phyloP scores from a whole-genome alignment of 2,888 invertebrate genomes.

The Metalampra italica region DNA sequence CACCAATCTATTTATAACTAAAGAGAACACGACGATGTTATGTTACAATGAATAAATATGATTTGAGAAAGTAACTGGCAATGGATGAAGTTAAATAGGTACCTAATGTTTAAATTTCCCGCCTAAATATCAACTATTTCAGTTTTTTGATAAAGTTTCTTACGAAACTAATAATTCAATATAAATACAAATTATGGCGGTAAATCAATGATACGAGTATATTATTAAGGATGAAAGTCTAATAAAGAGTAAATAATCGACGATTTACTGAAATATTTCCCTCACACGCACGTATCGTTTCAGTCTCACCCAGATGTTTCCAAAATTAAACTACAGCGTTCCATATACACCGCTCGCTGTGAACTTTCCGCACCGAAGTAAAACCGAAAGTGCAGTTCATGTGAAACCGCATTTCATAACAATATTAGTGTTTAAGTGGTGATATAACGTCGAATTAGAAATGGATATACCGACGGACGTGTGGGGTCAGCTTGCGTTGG shows the following conservation, averaged over 20 bases:
- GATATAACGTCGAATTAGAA: conserved; percentile 9
- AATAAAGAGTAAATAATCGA: conserved; percentile 20
- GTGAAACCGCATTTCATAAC: conserved; percentile 27
- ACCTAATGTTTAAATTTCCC: background rate
- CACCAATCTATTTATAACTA: background rate
- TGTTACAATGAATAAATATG: background rate
- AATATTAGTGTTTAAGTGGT: conserved; percentile 34
- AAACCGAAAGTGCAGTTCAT: conserved; percentile 32
- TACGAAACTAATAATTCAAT: background rate
- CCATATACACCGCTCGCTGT: conserved; percentile 48
- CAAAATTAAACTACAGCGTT: conserved; percentile 71
- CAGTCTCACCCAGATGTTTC: conserved; percentile 62
- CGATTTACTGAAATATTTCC: conserved; percentile 44
- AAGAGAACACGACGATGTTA: background rate
- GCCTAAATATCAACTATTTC: background rate
- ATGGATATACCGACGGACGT: conserved; percentile 89
- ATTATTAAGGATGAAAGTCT: background rate
- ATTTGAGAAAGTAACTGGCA: too few species aligned
- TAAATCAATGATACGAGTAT: background rate
- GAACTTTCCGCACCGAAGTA: conserved; percentile 54
- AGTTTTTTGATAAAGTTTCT: background rate
- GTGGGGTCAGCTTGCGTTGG: conserved; percentile 93
- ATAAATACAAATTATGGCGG: background rate
- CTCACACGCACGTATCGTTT: conserved; percentile 21
- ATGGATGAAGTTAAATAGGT: background rate